Base-by-base conservation (phyloP, 2,797 vertebrate genomes). In the Chelon labrosus region DNA sequence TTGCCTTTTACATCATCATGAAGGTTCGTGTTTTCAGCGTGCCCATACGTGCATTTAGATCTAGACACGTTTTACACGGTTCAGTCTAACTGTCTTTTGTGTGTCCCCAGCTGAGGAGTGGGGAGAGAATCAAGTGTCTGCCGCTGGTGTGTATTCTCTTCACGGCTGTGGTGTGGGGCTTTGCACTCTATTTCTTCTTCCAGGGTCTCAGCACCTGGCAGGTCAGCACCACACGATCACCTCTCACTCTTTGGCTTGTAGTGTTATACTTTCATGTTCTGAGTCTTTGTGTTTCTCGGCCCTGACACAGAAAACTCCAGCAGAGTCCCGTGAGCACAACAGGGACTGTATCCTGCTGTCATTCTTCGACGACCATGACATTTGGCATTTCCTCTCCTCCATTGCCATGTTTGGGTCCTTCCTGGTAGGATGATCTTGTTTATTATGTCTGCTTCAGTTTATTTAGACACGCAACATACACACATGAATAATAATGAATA, bases 361-460 rank as follows among this genome's bases (percentile, higher is more conserved):
- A 4, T 99, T 99, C 92, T 99, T 99, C 0, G 98, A 99, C 0
- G 97, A 99, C 89, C 98, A 99, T 0, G 98, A 99, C 88, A 97
- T 99, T 85, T 99, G 98, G 98, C 98, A 99, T 93, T 99, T 99
- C 77, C 94, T 99, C 52, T 99, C 98, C 39, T 99, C 98, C 84
- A 98, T 99, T 3, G 98, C 98, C 87, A 98, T 99, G 96, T 99
- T 99, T n/a, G 97, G 98, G 70, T 99, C 98, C 54, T 99, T 99
- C 91, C 90, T 99, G 96, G 98, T 98, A 89, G 3, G 75, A 82
- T 13, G 14, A 10, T 5, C 5, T 35, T 35, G 7, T 7, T 35
- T 35, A 35, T 35, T 35, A 46, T 25, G 5, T 19, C 25, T 22
- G 49, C 22, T 22, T 22, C 22, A 3, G 22, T 22, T 22, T 22